Evolutionary conservation across 2,888 invertebrate genomes (phyloP).

Genomic region (Drosophila eohydei): DNA sequence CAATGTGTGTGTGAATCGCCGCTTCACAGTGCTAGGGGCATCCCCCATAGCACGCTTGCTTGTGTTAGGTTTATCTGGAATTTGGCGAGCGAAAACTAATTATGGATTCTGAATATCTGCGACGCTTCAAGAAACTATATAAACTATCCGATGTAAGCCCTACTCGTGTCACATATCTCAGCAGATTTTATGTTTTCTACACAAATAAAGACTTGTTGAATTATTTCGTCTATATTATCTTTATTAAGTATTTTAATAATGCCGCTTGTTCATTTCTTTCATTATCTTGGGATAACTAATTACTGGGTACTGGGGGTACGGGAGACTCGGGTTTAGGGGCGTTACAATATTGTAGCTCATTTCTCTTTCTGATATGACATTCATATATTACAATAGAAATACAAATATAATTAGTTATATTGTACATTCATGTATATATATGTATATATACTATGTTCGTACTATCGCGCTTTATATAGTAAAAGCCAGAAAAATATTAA

Average conservation of each 20-base stretch:
- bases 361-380: slow-evolving; percentile 46
- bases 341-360: slow-evolving; percentile 5
- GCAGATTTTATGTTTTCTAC: not conserved
- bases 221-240: slow-evolving; percentile 31
- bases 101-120: too few relatives aligned
- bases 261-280: slow-evolving; percentile 15
- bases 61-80: too few relatives aligned
- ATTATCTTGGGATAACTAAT: slow-evolving; percentile 21
- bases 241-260: slow-evolving; percentile 55
- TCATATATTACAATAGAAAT: slow-evolving; percentile 50
- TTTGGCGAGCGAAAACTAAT: too few relatives aligned
- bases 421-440: slow-evolving; percentile 16
- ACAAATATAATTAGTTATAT: slow-evolving; percentile 53
- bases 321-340: not conserved
- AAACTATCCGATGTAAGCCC: too few relatives aligned
- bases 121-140: not conserved
- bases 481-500: not conserved
- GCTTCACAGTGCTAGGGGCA: too few relatives aligned
- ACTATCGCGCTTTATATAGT: slow-evolving; percentile 2
- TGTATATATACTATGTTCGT: not conserved
- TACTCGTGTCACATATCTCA: not conserved
- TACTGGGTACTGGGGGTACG: slow-evolving; percentile 11
- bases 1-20: too few relatives aligned
- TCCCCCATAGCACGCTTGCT: too few relatives aligned
- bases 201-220: not conserved